Conservation (phyloP, 2,888 invertebrate species). For the Dexiosoma caninum region DNA sequence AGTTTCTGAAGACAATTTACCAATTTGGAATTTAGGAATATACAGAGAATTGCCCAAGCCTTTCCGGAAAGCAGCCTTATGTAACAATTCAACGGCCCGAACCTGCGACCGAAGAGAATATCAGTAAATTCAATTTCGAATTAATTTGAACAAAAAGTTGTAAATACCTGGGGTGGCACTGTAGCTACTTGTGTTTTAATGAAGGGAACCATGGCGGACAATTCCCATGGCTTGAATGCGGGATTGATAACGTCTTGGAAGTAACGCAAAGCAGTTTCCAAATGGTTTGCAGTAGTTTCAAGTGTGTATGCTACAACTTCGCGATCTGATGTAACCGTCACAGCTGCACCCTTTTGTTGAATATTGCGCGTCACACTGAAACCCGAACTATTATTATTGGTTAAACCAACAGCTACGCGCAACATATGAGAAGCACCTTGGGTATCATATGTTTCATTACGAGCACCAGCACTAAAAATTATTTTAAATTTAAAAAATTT, state of each 20-base stretch:
- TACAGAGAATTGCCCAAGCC: constrained; percentile 93
- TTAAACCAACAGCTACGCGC: constrained; percentile 87
- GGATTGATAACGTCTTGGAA: constrained; percentile 85
- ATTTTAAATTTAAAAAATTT: too few relatives aligned
- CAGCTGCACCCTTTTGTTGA: constrained; percentile 88
- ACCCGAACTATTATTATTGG: constrained; percentile 82
- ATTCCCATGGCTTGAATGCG: constrained; percentile 94
- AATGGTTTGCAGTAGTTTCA: constrained; percentile 85
- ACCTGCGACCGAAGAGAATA: constrained; percentile 78
- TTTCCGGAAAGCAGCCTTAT: constrained; percentile 91
- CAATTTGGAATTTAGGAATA: constrained; percentile 87
- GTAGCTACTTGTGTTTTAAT: constrained; percentile 84
- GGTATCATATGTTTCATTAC: constrained; percentile 88
- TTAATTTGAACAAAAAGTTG: not conserved
- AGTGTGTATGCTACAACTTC: constrained; percentile 90
- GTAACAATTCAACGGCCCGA: constrained; percentile 89
- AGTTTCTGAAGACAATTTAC: constrained; percentile 85
- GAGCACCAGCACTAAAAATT: constrained; percentile 90
- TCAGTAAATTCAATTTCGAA: constrained; percentile 21
- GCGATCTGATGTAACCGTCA: constrained; percentile 85
- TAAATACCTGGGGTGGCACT: constrained; percentile 82
- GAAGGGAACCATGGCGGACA: constrained; percentile 85
- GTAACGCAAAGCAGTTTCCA: constrained; percentile 82
- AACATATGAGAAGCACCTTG: constrained; percentile 89
- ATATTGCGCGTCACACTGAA: constrained; percentile 89